Evolutionary conservation across 1,140 invertebrate species (phyloP).

Genomic region (Platorchestia sp.): DNA sequence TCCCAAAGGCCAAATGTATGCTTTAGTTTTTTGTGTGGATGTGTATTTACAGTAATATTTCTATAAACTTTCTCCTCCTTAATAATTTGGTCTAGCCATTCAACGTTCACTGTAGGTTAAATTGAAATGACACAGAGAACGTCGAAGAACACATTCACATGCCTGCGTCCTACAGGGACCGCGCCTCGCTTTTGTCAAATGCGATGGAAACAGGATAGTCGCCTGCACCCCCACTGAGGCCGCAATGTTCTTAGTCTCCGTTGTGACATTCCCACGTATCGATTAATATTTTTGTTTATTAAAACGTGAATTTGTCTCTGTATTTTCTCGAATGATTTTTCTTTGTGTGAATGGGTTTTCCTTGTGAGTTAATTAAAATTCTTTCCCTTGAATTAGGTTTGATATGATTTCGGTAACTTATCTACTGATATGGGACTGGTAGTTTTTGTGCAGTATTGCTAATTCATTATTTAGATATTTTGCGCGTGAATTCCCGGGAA

Average conservation of each 20-base stretch:
- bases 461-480: background rate
- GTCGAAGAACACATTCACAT: background rate
- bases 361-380: background rate
- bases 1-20: background rate
- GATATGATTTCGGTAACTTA: background rate
- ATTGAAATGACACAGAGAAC: no score
- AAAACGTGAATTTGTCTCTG: background rate
- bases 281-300: background rate
- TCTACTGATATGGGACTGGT: background rate
- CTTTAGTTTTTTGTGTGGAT: background rate
- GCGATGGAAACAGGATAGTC: background rate
- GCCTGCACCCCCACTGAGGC: no score
- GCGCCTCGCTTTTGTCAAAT: background rate
- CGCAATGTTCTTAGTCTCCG: background rate
- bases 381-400: background rate
- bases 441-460: background rate
- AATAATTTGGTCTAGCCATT: background rate
- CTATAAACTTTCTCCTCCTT: background rate
- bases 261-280: background rate
- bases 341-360: background rate
- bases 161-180: background rate
- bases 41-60: background rate
- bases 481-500: background rate
- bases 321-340: background rate
- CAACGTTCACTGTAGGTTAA: background rate